Conservation (phyloP, 2,113 vertebrate species). For the Chiloscyllium plagiosum region DNA sequence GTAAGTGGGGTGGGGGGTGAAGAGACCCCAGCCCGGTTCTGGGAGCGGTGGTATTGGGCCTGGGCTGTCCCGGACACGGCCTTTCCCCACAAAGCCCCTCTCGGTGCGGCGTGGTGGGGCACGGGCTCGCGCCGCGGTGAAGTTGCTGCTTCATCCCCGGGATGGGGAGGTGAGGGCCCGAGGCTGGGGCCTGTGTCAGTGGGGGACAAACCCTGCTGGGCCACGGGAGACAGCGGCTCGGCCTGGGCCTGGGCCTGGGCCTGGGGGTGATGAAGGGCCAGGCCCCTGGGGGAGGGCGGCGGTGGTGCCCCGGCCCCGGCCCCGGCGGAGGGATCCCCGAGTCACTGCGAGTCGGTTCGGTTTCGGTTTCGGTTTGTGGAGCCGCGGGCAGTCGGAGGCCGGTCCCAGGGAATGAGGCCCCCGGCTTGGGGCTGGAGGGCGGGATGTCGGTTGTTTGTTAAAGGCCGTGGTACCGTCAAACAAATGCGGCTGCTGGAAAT, state of each 20-base stretch:
- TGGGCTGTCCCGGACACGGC: too few relatives aligned
- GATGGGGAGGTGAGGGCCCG: not conserved
- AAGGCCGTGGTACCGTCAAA: too few relatives aligned
- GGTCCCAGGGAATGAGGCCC: too few relatives aligned
- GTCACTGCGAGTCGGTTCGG: not conserved
- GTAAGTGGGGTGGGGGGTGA: not conserved
- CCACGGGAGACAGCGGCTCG: too few relatives aligned
- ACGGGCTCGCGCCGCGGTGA: not conserved
- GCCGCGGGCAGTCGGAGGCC: not conserved
- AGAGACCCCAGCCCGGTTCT: too few relatives aligned
- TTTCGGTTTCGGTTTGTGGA: not conserved
- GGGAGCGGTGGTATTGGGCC: not conserved
- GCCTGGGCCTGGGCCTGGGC: too few relatives aligned
- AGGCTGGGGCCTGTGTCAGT: too few relatives aligned
- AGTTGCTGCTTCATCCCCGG: not conserved
- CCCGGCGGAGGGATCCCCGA: not conserved
- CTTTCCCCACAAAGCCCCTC: too few relatives aligned
- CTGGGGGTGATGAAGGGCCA: not conserved
- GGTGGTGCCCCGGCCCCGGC: slow-evolving; percentile 39
- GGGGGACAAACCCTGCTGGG: too few relatives aligned
- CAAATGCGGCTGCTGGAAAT: too few relatives aligned
- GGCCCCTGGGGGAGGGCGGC: slow-evolving; percentile 34
- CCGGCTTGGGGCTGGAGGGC: too few relatives aligned
- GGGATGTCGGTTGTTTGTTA: not conserved
- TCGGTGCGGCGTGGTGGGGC: not conserved